Percentiles rank a stretch among this genome's conserved stretches.
Evolutionary conservation across 2,797 vertebrate species (phyloP).

Genomic region (Lophotriccus pileatus): DNA sequence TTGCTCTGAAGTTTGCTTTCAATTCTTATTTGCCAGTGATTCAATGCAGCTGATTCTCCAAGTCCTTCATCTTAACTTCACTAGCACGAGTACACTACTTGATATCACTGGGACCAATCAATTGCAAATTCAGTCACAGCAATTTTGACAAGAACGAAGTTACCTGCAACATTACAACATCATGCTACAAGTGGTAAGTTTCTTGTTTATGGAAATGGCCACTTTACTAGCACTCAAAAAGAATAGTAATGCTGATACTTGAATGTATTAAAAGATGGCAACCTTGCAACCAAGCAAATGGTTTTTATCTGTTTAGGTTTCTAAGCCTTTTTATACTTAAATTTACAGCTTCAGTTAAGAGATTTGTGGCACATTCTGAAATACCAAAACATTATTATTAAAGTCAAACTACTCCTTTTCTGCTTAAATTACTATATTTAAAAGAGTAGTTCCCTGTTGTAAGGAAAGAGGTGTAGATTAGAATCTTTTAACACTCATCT

Average conservation of each 20-base stretch:
- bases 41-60: background rate
- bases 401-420: background rate
- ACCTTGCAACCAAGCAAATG: too few relatives aligned
- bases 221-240: background rate
- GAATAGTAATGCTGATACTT: background rate
- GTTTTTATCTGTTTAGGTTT: background rate
- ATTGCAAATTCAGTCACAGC: background rate
- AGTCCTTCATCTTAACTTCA: background rate
- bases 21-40: background rate
- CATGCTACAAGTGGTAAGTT: background rate
- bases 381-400: background rate
- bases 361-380: background rate
- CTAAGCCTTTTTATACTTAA: background rate
- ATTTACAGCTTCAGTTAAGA: background rate
- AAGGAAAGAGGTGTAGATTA: background rate
- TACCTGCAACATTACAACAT: background rate
- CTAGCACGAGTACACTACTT: background rate
- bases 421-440: background rate
- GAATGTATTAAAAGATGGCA: background rate
- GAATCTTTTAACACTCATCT: background rate
- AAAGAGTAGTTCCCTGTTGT: background rate
- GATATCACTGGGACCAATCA: background rate
- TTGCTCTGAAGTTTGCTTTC: background rate
- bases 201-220: background rate
- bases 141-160: background rate